A percentile compares a stretch with the other conserved stretches of the same genome.
Conservation (phyloP, 2,797 vertebrate genomes). For the Amniataba percoides region DNA sequence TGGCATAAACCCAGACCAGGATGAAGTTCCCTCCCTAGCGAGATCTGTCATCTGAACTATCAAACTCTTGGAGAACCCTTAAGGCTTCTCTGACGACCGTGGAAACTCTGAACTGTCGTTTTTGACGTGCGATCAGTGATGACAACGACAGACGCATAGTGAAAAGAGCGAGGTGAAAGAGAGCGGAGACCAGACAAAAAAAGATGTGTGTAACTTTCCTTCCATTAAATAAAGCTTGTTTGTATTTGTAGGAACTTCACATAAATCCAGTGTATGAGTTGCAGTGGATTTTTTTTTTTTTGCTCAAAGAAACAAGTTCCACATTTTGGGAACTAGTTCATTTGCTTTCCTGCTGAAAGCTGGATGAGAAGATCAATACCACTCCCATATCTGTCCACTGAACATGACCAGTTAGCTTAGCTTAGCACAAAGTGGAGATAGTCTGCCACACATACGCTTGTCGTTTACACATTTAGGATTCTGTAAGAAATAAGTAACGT, state of each 20-base stretch:
- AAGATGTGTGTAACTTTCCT: background rate
- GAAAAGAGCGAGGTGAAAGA: too few species aligned
- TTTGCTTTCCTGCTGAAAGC: background rate
- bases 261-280: background rate
- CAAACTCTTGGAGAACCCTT: conserved; percentile 26
- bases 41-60: conserved; percentile 54
- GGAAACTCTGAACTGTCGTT: conserved; percentile 35
- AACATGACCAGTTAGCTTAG: conserved; percentile 1
- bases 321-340: background rate
- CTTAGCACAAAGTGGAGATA: background rate
- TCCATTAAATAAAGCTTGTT: background rate
- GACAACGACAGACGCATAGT: background rate
- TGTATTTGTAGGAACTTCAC: background rate
- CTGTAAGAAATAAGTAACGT: background rate
- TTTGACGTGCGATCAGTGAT: conserved; percentile 14
- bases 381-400: background rate
- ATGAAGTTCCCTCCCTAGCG: conserved; percentile 25
- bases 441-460: background rate
- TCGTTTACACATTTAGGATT: background rate
- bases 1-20: conserved; percentile 30
- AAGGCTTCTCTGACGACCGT: conserved; percentile 16
- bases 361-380: background rate
- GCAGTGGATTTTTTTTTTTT: background rate
- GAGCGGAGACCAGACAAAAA: too few species aligned
- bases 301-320: background rate